Percentiles rank a stretch among this genome's conserved stretches.
These are phyloP conservation scores for Hippocampus comes DNA, from an alignment of 2,113 vertebrate species.

Conservation along the genomic window DNA sequence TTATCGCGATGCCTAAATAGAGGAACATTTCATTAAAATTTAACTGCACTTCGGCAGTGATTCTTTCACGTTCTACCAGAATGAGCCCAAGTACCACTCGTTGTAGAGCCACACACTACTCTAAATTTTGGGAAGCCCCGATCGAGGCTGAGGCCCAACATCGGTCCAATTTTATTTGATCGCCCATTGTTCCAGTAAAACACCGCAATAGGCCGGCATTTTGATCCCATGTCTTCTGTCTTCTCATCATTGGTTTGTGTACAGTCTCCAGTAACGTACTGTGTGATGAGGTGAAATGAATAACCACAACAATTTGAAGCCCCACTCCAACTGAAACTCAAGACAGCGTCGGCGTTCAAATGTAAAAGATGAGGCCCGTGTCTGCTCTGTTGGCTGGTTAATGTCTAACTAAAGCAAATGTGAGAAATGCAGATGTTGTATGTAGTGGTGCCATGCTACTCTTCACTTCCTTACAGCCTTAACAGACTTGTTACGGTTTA, in stretches of 20 bases:
- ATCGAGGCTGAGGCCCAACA: neutral
- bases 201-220: neutral
- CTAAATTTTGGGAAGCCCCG: too few species aligned
- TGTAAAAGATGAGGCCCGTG: conserved; percentile 15
- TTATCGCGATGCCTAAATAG: too few species aligned
- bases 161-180: neutral
- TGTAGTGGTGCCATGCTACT: neutral
- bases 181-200: too few species aligned
- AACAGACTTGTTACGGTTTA: neutral
- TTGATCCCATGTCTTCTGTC: neutral
- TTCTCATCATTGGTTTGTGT: neutral
- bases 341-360: conserved; percentile 3
- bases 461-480: conserved; percentile 2
- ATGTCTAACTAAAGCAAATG: conserved; percentile 48
- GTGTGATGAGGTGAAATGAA: neutral
- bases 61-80: too few species aligned
- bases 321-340: conserved; percentile 22
- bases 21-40: too few species aligned
- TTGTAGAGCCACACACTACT: too few species aligned
- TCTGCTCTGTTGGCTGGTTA: conserved; percentile 41
- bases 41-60: too few species aligned
- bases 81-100: too few species aligned
- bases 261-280: neutral
- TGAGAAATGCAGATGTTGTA: conserved; percentile 9
- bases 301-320: neutral